Conservation (phyloP, 2,888 invertebrate genomes). For the Salticus scenicus region DNA sequence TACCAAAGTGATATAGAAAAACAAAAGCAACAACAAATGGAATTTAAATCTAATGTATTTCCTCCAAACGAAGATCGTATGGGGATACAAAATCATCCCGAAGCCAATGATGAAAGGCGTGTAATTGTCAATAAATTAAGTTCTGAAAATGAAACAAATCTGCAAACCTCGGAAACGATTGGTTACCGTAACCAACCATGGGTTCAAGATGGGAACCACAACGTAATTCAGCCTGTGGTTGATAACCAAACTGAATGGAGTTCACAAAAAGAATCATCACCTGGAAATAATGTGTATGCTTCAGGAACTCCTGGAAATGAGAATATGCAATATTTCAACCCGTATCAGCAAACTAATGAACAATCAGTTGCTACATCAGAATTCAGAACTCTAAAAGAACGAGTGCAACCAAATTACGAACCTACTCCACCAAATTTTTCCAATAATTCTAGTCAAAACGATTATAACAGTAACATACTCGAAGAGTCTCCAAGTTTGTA, state of each 20-base stretch:
- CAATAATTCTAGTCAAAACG: neutral
- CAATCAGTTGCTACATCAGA: neutral
- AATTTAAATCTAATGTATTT: neutral
- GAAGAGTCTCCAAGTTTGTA: neutral
- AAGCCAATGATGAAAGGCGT: neutral
- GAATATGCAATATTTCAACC: no score
- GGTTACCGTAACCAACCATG: no score
- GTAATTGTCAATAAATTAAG: neutral
- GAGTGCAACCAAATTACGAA: constrained; percentile 24
- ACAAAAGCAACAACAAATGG: neutral
- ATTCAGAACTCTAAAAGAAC: constrained; percentile 29
- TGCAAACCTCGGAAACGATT: no score
- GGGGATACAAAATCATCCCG: neutral
- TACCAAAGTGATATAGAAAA: neutral
- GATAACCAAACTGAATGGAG: no score
- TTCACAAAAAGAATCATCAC: no score
- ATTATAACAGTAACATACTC: neutral
- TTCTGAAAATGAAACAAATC: neutral
- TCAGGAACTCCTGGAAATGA: no score
- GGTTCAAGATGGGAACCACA: no score
- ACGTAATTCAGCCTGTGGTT: no score
- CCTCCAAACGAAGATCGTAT: neutral
- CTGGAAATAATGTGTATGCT: no score
- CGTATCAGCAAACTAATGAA: neutral
- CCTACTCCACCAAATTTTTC: neutral